Conservation (phyloP, 2,113 vertebrate genomes). For the Scolopax mira region DNA sequence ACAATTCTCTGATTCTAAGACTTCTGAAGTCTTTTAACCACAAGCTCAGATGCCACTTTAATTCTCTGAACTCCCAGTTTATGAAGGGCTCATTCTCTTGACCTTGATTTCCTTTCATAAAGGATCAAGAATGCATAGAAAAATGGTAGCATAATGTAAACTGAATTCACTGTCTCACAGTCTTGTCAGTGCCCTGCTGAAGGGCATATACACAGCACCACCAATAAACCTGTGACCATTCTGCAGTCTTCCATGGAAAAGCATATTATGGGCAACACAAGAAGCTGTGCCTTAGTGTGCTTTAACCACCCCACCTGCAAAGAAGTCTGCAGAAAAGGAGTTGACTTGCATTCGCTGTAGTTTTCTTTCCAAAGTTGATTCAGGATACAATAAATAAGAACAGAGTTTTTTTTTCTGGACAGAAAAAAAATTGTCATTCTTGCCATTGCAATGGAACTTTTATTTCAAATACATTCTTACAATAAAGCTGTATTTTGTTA, state of each 20-base stretch:
- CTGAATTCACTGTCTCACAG: not conserved
- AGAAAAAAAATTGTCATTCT: not conserved
- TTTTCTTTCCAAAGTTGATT: not conserved
- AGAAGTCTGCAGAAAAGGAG: not conserved
- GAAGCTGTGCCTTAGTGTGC: not conserved
- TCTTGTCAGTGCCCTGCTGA: not conserved
- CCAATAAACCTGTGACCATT: not conserved
- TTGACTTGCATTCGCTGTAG: not conserved
- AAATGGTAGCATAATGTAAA: not conserved
- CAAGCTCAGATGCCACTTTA: not conserved
- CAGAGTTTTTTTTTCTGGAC: not conserved
- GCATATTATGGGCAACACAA: not conserved
- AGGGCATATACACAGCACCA: not conserved
- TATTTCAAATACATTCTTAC: constrained; percentile 54
- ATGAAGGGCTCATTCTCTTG: not conserved
- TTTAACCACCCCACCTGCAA: not conserved
- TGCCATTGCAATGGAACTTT: constrained; percentile 30
- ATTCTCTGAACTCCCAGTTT: not conserved
- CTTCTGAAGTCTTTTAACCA: not conserved
- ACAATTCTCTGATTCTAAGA: no score
- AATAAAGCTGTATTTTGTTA: constrained; percentile 26
- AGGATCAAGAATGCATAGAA: not conserved
- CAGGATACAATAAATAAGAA: not conserved
- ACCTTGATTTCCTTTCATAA: not conserved
- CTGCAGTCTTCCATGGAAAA: not conserved